Conservation (phyloP, 2,888 invertebrate genomes). For the Napeogenes inachia region DNA sequence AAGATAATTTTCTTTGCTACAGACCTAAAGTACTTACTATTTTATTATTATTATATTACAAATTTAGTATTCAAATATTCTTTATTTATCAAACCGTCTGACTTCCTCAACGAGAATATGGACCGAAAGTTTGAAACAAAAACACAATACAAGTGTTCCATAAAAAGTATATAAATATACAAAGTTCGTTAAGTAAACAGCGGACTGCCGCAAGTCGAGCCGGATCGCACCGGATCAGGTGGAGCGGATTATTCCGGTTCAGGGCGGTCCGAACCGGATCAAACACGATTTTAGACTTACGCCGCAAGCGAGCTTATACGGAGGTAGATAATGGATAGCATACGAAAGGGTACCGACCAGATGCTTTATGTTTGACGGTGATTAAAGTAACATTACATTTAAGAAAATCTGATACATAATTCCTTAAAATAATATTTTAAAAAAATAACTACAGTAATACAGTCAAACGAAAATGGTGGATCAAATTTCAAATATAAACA, state of each 20-base stretch:
- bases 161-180: conserved; percentile 16
- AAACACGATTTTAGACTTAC: conserved; percentile 71
- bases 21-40: too few relatives aligned
- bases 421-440: too few relatives aligned
- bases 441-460: background rate
- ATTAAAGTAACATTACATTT: conserved; percentile 16
- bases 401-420: background rate
- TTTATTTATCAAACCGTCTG: too few relatives aligned
- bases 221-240: conserved; percentile 68
- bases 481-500: background rate
- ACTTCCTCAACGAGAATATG: too few relatives aligned
- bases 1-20: too few relatives aligned
- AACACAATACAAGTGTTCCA: too few relatives aligned
- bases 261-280: conserved; percentile 64
- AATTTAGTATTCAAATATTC: too few relatives aligned
- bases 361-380: conserved; percentile 18
- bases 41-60: too few relatives aligned
- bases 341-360: conserved; percentile 20
- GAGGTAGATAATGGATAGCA: conserved; percentile 46
- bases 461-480: background rate
- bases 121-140: too few relatives aligned
- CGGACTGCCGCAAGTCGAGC: conserved; percentile 50
- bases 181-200: conserved; percentile 28
- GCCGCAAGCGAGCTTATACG: conserved; percentile 51
- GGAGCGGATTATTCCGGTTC: conserved; percentile 70